phyloP scores from a whole-genome alignment of 2,797 vertebrate species.

The Odontamblyopus rebecca region DNA sequence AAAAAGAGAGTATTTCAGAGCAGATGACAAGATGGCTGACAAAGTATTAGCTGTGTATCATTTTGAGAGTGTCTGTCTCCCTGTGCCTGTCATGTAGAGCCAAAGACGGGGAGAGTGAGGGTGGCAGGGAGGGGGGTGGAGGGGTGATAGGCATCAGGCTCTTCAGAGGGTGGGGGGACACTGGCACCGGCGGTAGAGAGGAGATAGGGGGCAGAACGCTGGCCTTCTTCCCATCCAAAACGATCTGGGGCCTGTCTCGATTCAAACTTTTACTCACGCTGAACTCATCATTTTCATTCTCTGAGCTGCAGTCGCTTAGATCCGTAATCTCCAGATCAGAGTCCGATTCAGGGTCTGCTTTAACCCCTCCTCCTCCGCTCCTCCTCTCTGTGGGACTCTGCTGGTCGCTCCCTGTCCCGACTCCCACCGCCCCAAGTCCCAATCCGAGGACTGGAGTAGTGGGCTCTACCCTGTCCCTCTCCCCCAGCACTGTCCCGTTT shows the following conservation, averaged over 20 bases:
- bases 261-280: constrained; percentile 62
- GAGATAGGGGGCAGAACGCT: constrained; percentile 69
- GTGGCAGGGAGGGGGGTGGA: constrained; percentile 73
- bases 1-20: constrained; percentile 70
- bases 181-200: constrained; percentile 61
- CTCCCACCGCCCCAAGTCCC: constrained; percentile 65
- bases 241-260: constrained; percentile 66
- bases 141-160: constrained; percentile 77
- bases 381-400: constrained; percentile 77
- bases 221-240: constrained; percentile 70
- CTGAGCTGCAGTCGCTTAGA: constrained; percentile 88
- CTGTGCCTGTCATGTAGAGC: constrained; percentile 78
- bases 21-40: constrained; percentile 53
- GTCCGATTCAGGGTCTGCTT: constrained; percentile 88
- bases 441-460: constrained; percentile 49
- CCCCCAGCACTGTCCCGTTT: constrained; percentile 56
- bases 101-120: constrained; percentile 67
- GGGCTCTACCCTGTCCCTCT: constrained; percentile 69
- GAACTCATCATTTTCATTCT: constrained; percentile 82
- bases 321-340: constrained; percentile 94
- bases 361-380: constrained; percentile 68
- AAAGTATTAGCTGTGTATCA: constrained; percentile 77
- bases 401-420: constrained; percentile 56
- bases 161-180: constrained; percentile 76
- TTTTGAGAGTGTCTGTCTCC: constrained; percentile 82